Evolutionary conservation across 23 tunicate genomes (phyloP).

Genomic region (Ciona savignyi): DNA sequence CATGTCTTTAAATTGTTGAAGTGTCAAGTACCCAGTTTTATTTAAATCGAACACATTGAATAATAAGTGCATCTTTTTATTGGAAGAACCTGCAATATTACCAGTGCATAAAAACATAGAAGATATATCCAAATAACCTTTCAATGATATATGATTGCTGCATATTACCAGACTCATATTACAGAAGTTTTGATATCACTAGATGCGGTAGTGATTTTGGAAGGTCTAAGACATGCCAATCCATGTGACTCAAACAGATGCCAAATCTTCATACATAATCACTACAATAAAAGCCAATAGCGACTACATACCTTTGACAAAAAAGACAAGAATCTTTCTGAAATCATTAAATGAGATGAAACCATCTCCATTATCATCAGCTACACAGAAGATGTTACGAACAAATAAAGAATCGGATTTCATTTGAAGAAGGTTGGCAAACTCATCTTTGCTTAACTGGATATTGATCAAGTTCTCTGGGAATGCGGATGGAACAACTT

Average conservation of each 20-base stretch:
- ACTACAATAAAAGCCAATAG: not conserved
- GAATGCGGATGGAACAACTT: not conserved
- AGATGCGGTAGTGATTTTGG: too few relatives aligned
- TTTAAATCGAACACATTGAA: conserved; percentile 46
- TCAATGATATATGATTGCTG: too few relatives aligned
- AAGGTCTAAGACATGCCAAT: not conserved
- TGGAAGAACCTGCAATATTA: not conserved
- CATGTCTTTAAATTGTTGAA: conserved; percentile 33
- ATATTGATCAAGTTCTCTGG: not conserved
- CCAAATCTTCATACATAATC: not conserved
- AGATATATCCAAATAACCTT: not conserved
- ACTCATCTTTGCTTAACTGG: conserved; percentile 21
- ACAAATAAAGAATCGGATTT: conserved; percentile 21
- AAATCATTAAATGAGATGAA: conserved; percentile 28
- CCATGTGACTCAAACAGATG: not conserved
- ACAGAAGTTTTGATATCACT: too few relatives aligned
- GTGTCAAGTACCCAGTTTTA: conserved; percentile 11
- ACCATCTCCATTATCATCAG: conserved; percentile 22
- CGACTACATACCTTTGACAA: conserved; percentile 20
- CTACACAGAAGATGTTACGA: conserved; percentile 14
- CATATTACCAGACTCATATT: too few relatives aligned
- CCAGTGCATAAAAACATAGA: not conserved
- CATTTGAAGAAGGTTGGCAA: conserved; percentile 36
- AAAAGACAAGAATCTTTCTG: conserved; percentile 25
- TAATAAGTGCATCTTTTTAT: conserved; percentile 17